Evolutionary conservation across 2,113 vertebrate genomes (phyloP), one percentile per base, ranked within the genome.

Genomic region (Gasterosteus aculeatus): DNA sequence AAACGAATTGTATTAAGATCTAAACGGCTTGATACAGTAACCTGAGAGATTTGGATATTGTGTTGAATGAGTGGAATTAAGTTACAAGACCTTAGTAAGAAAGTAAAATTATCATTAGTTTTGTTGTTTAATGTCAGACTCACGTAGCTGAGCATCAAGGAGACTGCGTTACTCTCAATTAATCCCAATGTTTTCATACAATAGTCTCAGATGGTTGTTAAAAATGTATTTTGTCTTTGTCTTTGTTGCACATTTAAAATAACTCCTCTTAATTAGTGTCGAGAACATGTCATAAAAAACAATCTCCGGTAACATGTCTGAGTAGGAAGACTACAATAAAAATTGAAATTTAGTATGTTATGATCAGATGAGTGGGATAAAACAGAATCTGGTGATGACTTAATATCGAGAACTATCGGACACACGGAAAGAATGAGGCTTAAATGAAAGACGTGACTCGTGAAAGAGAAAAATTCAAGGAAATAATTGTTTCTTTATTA

Each of bases 391-490:
- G 73, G 85, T 58, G 42, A 82, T 59, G 71, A 79, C 70, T 68
- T 83, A 26, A 26, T 26, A 64, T 29, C 75, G 53, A 81, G 64
- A 58, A 19, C 5, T 61, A 64, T 81, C 22, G 77, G 73, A 83
- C 64, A 61, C n/a, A 29, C 69, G 41, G 60, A 76, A 72, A 69
- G 87, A 89, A 85, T 42, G 38, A 41, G 59, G 38, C 41, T 58
- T 81, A 83, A 88, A 60, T 29, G 61, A 59, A 33, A 72, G 77
- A 86, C 53, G 75, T 83, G 81, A 76, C 75, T 78, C 35, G 4
- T 69, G 22, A 77, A 68, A 59, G 33, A 59, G 47, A 49, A 71
- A 39, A 66, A 56, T 38, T 38, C 6, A 38, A 38, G 35, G 35
- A 38, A 38, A 38, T 2, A 39, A 77, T 39, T 77, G 35, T 78